Base-by-base conservation (phyloP, 2,797 vertebrate species). In the Parauchenoglanis punctatus region DNA sequence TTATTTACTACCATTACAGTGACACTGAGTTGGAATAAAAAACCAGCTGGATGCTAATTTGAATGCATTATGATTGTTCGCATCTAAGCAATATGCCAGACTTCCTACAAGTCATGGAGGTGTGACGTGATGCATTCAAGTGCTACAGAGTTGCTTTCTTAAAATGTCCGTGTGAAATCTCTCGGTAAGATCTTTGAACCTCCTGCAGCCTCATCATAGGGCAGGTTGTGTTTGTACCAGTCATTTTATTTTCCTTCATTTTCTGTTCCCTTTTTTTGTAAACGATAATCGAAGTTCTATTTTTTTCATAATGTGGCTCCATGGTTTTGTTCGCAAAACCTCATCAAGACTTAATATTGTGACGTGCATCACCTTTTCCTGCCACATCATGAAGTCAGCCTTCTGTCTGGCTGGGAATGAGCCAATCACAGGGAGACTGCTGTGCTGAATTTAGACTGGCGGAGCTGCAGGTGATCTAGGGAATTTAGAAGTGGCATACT, bases 401-500 rank as follows among this genome's bases (percentile, higher is more conserved):
- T 35, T 13, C 18, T 35, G 76, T 35, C 52, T 80, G 77, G 44
- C 84, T 65, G 44, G 52, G 31, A 56, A 13, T 7, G 13, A 65
- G n/a, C 72, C 58, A 40, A 81, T 81, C 40, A 61, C 78, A 61
- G 49, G 35, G 52, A 81, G 20, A 78, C 73, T 76, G 46, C 56
- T 44, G 35, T 61, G 58, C 56, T 81, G 78, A 81, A 81, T 81
- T 81, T 81, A 76, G 61, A 28, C 72, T 28, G 81, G 44, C 49
- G 1, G 23, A 28, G 63, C 61, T 78, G 73, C 81, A 68, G 46
- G 52, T 84, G 70, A 58, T 18, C 59, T 65, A 52, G 54, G 44
- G 81, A 77, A 77, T 83, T 76, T 76, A 72, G n/a, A 75, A 83
- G 68, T 65, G 44, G 58, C 58, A 15, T 82, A 49, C 77, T 58